These are phyloP conservation scores for Mormyrops boulengeri DNA, from an alignment of 2,797 vertebrate species.

Conservation along the genomic window DNA sequence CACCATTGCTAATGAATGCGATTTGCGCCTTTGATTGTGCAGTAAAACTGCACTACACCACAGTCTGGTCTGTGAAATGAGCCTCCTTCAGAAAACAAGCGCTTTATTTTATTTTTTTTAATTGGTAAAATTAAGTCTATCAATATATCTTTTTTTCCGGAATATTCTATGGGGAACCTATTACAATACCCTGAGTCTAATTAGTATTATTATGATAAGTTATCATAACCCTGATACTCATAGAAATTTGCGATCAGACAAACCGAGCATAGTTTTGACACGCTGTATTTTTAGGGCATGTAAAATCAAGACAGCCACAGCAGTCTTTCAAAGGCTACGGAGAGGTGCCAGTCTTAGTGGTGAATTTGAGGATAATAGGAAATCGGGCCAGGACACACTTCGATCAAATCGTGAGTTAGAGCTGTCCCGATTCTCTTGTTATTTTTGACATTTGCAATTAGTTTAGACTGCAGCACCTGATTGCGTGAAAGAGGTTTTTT, in stretches of 20 bases:
- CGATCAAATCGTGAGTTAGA: background rate
- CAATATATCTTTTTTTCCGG: background rate
- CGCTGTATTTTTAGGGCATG: background rate
- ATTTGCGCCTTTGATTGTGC: background rate
- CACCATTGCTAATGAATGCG: slow-evolving; percentile 28
- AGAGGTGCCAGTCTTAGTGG: background rate
- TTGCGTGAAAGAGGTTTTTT: background rate
- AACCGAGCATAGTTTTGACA: background rate
- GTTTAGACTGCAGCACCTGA: background rate
- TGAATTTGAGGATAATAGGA: background rate
- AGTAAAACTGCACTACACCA: background rate
- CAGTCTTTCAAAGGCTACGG: background rate
- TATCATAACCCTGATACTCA: background rate
- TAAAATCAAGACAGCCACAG: background rate
- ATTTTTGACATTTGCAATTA: slow-evolving; percentile 7
- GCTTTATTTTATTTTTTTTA: background rate
- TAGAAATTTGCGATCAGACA: background rate
- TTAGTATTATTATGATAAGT: background rate
- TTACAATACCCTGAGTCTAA: background rate
- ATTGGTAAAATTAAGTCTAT: background rate
- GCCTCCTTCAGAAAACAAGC: background rate
- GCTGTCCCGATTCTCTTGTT: background rate
- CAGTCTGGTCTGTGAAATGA: background rate
- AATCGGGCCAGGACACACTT: background rate
- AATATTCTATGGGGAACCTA: background rate